Base-by-base conservation (phyloP, 2,113 vertebrate genomes). In the Dasyprocta punctata region DNA sequence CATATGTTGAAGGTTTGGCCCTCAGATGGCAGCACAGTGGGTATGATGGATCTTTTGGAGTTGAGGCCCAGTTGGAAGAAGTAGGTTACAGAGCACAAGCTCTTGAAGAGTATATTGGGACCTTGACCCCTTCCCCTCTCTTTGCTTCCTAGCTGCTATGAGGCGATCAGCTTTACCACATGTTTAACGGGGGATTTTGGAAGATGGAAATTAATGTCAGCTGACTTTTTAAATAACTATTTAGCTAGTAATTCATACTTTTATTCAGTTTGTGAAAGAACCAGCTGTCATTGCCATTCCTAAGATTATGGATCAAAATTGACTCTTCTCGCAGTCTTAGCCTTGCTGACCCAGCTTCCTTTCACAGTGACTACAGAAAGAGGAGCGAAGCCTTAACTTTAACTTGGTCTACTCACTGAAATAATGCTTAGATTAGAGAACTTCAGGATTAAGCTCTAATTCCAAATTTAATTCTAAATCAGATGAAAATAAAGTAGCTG, bases 381-480 rank as follows among this genome's bases (percentile, higher is more conserved):
- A 95, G 14, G 30, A 88, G 71, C 33, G 14, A 86, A 73, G 9
- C 2, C n/a, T 89, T 80, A 80, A 16, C 38, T 86, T 83, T 16
- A 87, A 82, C 44, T 86, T 90, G 12, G 24, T 60, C 33, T 69
- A 38, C 49, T 7, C 11, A 38, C 75, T 86, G 83, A 81, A 90
- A 22, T 52, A 80, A 67, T 20, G 49, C 86, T 94, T 90, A 63
- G 19, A 88, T 61, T 80, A 52, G 82, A 86, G 58, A 5, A 49
- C 69, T 67, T 92, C 44, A 36, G 38, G 41, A 63, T 89, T 83
- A 82, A 95, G 3, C 38, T 13, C 3, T 82, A 71, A 91, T 75
- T 52, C 49, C 38, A 91, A 38, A 85, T 88, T 91, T 65, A 75
- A 89, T 95, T 94, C 20, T 85, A 78, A 81, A 71, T 75, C 28